These are phyloP conservation scores for Siniperca scherzeri DNA, from an alignment of 2,797 vertebrate species.

Conservation along the genomic window DNA sequence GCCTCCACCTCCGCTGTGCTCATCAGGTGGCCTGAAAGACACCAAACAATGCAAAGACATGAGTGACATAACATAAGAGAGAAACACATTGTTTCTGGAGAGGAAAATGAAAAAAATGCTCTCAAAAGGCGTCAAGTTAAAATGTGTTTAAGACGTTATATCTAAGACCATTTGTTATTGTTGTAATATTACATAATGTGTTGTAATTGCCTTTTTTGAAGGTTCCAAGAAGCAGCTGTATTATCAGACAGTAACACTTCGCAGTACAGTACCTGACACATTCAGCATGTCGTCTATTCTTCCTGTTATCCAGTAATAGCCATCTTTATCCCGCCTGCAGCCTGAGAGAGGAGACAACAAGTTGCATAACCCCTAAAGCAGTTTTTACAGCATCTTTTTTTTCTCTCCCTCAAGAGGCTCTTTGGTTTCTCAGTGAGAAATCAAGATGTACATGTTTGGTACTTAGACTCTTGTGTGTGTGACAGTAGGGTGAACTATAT, in stretches of 20 bases:
- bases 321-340: constrained; percentile 88
- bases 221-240: constrained; percentile 5
- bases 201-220: too few species aligned
- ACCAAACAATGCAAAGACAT: not conserved
- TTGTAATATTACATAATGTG: constrained; percentile 1
- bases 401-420: not conserved
- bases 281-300: constrained; percentile 91
- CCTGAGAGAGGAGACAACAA: constrained; percentile 71
- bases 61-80: not conserved
- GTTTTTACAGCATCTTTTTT: not conserved
- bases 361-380: constrained; percentile 3
- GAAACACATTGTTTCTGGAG: not conserved
- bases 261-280: constrained; percentile 83
- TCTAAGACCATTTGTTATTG: not conserved
- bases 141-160: too few species aligned
- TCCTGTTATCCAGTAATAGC: constrained; percentile 91
- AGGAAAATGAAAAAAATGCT: not conserved
- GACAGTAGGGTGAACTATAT: not conserved
- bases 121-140: not conserved
- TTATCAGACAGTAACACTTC: not conserved
- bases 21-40: constrained; percentile 86
- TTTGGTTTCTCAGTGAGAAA: constrained; percentile 23
- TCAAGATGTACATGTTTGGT: not conserved
- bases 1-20: constrained; percentile 89
- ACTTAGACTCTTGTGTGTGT: not conserved